Evolutionary conservation across 2,113 vertebrate genomes (phyloP), one percentile per base, ranked within the genome.

Genomic region (Alethe castanea): DNA sequence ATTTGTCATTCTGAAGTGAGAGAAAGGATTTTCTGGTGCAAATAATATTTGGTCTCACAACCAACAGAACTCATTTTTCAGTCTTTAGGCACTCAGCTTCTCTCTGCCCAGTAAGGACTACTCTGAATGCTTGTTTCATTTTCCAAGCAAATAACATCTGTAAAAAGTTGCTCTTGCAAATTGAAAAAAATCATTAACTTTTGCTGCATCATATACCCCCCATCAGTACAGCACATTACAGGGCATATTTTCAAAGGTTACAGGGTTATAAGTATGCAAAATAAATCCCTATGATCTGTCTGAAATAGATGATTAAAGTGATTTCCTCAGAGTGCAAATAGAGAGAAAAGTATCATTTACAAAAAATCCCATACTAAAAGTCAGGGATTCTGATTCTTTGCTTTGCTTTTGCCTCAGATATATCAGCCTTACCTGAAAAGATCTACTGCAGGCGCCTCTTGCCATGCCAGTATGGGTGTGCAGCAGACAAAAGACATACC

Each of bases 401-500:
- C 92, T 92, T 88, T 61, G 38, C 59, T 95, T 88, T 47, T 79
- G 76, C 47, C 81, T 94, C 11, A 14, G 59, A 79, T 59, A 42
- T 86, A 91, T 94, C 97, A 89, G 66, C 91, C 94, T 73, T 92
- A 69, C 95, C 97, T 96, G 94, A 94, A 95, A 93, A 97, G 96
- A 97, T 94, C 94, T 91, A 96, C 98, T 86, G 96, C 95, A 80
- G 82, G 95, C 91, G 94, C 95, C 92, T 97, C 96, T 97, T 64
- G 52, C 96, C 84, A 69, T 98, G 97, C 97, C 97, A 98, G 97
- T 56, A 86, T 96, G 97, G 95, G 95, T 97, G 96, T 85, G 86
- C 97, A 97, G 96, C 97, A 98, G 98, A 99, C 98, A 98, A 99
- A 99, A 98, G 98, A 98, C 97, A 96, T 98, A 97, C 98, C 98